These are phyloP conservation scores for Coranthus polyacanthus DNA, from an alignment of 2,797 vertebrate genomes.

Conservation along the genomic window DNA sequence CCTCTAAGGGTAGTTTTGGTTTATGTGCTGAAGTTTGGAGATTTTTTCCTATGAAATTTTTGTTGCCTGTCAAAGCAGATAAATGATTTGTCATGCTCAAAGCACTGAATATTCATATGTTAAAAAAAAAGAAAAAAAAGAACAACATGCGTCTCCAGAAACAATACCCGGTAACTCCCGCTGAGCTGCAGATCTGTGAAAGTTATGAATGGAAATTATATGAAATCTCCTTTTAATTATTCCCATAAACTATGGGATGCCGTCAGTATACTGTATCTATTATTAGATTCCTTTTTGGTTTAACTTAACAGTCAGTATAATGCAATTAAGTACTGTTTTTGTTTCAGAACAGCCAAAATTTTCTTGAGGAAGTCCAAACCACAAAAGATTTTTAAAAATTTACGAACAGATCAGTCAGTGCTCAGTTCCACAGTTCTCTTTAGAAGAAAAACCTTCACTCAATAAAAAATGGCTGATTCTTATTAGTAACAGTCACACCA, in stretches of 20 bases:
- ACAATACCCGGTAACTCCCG: background rate
- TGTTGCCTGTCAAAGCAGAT: no score
- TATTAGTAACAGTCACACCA: constrained; percentile 6
- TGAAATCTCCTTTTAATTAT: background rate
- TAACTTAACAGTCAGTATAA: background rate
- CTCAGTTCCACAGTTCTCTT: background rate
- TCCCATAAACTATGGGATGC: background rate
- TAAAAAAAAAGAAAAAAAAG: background rate
- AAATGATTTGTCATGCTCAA: background rate
- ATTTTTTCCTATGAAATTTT: background rate
- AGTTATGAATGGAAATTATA: background rate
- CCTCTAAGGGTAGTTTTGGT: background rate
- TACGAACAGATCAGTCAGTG: constrained; percentile 6
- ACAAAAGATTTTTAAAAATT: constrained; percentile 1
- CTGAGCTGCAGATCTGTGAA: background rate
- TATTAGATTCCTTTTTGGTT: background rate
- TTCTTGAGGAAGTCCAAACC: background rate
- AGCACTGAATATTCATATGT: background rate
- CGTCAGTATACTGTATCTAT: background rate
- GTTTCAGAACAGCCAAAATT: background rate
- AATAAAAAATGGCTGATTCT: constrained; percentile 10
- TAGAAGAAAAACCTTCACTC: constrained; percentile 2
- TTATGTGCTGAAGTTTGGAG: background rate
- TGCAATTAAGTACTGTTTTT: background rate
- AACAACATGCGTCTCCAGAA: background rate